Evolutionary conservation across 2,888 invertebrate species (phyloP), one percentile per base, ranked within the genome.

Genomic region (Drosophila anomalipes): DNA sequence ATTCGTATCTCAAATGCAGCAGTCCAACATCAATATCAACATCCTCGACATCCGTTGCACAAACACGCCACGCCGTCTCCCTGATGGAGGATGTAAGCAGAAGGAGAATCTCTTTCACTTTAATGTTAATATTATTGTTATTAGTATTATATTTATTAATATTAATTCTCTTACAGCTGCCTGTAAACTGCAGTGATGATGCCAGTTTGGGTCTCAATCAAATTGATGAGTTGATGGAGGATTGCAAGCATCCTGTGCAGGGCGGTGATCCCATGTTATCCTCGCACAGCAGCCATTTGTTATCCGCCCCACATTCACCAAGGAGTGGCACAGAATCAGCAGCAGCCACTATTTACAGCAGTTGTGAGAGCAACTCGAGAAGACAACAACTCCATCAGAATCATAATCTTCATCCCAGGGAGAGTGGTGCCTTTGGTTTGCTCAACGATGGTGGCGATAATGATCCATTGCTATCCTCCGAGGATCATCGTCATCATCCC

Each of bases 181-280:
- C 75, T 41, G 95, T 95, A 79, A 94, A 95, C 54, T 94, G 95
- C 73, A 94, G 94, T 30, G 95, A 95, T 77, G 94, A 94, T 30
- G 94, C 94, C 57, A 91, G 26, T 26, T 26, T 95, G 79, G 95
- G 94, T 85, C 93, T 95, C 84, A 94, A 95, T 69, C 95, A 95
- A 82, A 95, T 95, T 92, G 96, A 96, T 79, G 96, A 96, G 91
- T 93, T 96, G 58, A 95, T 95, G 95, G 95, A 95, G 77, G 95
- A 95, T 82, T 86, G 83, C 56, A 95, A 95, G 37, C 94, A 94
- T 84, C 94, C 95, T 6, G 89, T 94, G 19, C 95, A 95, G 76
- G 94, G 95, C 33, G 95, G 95, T 53, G 96, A 96, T 91, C 95
- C 95, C 6, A 95, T 96, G 94, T 92, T 96, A 52, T 95, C 94